phyloP scores from a whole-genome alignment of 1,140 invertebrate genomes.

The Bombus breviceps region DNA sequence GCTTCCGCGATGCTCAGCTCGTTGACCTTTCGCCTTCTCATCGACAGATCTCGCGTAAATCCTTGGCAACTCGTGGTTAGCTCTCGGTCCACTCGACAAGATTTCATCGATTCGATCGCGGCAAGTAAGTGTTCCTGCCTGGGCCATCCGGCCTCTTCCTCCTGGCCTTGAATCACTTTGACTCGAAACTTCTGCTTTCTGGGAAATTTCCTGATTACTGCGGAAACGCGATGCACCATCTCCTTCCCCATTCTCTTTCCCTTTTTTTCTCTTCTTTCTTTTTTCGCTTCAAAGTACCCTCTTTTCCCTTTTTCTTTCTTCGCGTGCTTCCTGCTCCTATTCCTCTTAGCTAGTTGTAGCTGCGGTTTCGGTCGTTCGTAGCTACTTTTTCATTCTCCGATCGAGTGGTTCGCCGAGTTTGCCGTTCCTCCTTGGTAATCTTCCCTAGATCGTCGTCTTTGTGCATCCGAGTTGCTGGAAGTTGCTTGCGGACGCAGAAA shows the following conservation, averaged over 20 bases:
- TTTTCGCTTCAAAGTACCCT: too few relatives aligned
- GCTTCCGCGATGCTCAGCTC: conserved; percentile 42
- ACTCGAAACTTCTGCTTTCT: conserved; percentile 56
- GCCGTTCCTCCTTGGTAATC: background rate
- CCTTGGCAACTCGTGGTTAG: conserved; percentile 52
- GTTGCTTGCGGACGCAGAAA: background rate
- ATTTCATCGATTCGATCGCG: conserved; percentile 56
- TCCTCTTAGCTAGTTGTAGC: background rate
- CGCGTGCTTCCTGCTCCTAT: background rate
- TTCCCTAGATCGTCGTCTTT: background rate
- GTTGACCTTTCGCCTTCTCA: conserved; percentile 62
- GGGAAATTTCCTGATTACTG: conserved; percentile 55
- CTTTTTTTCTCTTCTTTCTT: background rate
- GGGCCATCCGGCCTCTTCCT: background rate
- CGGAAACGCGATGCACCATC: conserved; percentile 11
- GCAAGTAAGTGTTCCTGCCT: conserved; percentile 62
- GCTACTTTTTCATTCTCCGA: background rate
- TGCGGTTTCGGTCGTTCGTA: background rate
- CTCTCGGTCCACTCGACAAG: conserved; percentile 58
- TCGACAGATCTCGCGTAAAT: conserved; percentile 57
- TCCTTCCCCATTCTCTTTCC: background rate
- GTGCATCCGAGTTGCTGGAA: background rate
- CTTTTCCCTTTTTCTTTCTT: background rate
- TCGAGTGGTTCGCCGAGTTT: background rate
- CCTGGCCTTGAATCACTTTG: conserved; percentile 51